Percentiles rank a stretch among this genome's conserved stretches.
phyloP scores from a whole-genome alignment of 2,888 invertebrate species.

The Hyalella azteca region DNA sequence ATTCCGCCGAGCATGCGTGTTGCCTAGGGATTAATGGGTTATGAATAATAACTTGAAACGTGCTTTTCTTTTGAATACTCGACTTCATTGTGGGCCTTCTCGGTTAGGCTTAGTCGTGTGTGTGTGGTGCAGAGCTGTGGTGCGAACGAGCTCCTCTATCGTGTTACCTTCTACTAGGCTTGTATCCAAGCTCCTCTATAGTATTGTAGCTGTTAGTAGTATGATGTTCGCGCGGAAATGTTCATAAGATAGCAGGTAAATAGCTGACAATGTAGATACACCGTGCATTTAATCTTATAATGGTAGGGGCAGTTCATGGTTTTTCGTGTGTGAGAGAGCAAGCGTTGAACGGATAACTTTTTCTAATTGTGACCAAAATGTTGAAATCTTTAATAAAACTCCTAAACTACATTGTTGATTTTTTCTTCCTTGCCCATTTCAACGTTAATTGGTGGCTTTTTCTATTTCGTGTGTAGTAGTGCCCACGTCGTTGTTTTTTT shows the following conservation, averaged over 20 bases:
- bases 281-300: slow-evolving; percentile 33
- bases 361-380: slow-evolving; percentile 40
- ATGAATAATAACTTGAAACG: too few species aligned
- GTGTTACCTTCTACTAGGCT: slow-evolving; percentile 6
- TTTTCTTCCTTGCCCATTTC: too few species aligned
- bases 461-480: too few species aligned
- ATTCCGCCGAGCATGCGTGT: too few species aligned
- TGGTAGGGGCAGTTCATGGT: slow-evolving; percentile 28
- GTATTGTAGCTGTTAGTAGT: slow-evolving; percentile 26
- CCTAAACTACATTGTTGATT: neutral
- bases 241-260: slow-evolving; percentile 29
- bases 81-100: too few species aligned
- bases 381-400: slow-evolving; percentile 38
- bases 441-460: too few species aligned
- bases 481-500: too few species aligned
- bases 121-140: neutral
- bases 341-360: slow-evolving; percentile 31
- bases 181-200: slow-evolving; percentile 23
- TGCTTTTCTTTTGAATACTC: too few species aligned
- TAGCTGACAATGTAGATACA: slow-evolving; percentile 27
- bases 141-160: neutral
- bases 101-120: too few species aligned
- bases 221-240: slow-evolving; percentile 3
- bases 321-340: slow-evolving; percentile 18
- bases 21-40: too few species aligned